Evolutionary conservation across 2,888 invertebrate genomes (phyloP), one percentile per base, ranked within the genome.

Genomic region (Monochamus alternatus): DNA sequence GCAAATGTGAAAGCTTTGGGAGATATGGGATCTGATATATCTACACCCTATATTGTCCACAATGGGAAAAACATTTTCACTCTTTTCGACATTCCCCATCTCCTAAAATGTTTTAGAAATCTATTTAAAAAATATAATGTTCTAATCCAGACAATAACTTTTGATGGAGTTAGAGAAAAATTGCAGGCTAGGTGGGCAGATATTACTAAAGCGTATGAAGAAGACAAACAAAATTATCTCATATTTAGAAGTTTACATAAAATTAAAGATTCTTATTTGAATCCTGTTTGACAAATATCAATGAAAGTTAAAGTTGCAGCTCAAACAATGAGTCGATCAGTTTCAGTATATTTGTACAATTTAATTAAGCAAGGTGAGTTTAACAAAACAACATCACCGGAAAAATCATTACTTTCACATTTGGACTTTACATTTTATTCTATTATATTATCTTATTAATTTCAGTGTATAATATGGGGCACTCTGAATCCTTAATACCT

Each of bases 1-100:
- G 64, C 32, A 38, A 81, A 81, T 76, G 80, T 80, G 12, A 80
- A 77, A 31, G 67, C 77, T 43, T 52, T 69, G 30, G 71, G 67
- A 66, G 10, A 68, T 44, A 64, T 72, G 70, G 74, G 77, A 22
- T 65, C 69, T 22, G 59, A 60, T 22, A 32, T 60, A 47, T 64
- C 59, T 8, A 47, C 66, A 22, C 72, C 74, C 43, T 77, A 59
- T 44, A 67, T 74, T 65, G 10, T 63, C 12, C 32, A 60, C 65
- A 60, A 74, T 63, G 74, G 59, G 10, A 30, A 71, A 44, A 32
- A 74, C 63, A 72, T 75, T 62, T 77, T 77, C 47, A 75, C 72
- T 8, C 72, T 77, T 38, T 75, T 62, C 66, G 74, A 77, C 58
- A 64, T 69, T 58, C 77, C 77, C 12, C 75, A 78, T 38, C 55